A percentile compares a stretch with the other conserved stretches of the same genome.
Evolutionary conservation across 2,888 invertebrate genomes (phyloP).

Genomic region (Drymonia ruficornis): DNA sequence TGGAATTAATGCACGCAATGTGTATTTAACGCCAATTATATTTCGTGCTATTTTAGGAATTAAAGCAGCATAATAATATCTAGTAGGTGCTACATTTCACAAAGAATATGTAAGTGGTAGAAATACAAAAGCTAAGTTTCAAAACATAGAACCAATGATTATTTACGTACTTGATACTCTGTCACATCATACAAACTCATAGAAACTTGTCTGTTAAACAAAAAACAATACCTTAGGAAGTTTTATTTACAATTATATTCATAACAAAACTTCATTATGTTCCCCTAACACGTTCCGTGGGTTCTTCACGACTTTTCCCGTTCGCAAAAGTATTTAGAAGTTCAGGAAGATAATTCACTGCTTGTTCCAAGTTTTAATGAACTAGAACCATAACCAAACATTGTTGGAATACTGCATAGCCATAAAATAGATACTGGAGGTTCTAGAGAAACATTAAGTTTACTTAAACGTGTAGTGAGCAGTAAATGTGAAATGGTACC

Average conservation of each 20-base stretch:
- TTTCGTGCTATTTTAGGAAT: neutral
- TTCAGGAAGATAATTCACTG: neutral
- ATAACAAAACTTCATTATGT: neutral
- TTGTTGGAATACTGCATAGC: neutral
- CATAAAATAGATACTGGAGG: no score
- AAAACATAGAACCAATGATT: no score
- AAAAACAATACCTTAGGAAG: no score
- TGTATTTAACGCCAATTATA: neutral
- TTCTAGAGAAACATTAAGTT: neutral
- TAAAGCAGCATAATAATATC: no score
- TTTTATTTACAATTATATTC: no score
- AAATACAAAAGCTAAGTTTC: no score
- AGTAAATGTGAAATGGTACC: constrained; percentile 23
- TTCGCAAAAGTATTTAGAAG: neutral
- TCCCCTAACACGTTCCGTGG: neutral
- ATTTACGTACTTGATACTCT: no score
- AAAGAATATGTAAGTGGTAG: no score
- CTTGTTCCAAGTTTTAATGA: neutral
- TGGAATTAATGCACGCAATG: neutral
- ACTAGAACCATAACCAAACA: neutral
- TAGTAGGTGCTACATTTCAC: no score
- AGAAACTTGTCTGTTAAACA: no score
- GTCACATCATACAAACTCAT: no score
- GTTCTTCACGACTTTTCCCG: neutral
- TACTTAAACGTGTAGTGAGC: neutral